Percentiles rank a stretch among this genome's conserved stretches.
Conservation (phyloP, 1,140 invertebrate species). For the Spodoptera frugiperda region DNA sequence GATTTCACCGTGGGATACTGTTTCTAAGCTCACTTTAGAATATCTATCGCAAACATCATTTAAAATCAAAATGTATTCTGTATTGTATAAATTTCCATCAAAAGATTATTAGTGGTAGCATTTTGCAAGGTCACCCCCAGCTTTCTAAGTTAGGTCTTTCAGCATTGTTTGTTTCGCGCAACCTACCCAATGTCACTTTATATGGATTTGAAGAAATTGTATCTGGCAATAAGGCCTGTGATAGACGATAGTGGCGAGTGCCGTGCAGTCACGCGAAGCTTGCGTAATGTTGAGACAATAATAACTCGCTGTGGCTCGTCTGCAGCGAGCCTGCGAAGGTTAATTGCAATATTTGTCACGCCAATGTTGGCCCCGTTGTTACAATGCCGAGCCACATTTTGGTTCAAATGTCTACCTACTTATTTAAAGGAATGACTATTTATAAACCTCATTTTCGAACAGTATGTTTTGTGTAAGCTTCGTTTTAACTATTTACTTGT, state of each 20-base stretch:
- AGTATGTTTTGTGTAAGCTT: too few relatives aligned
- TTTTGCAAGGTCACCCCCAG: not conserved
- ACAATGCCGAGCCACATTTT: too few relatives aligned
- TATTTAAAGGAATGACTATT: too few relatives aligned
- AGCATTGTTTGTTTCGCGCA: not conserved
- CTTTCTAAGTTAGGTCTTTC: not conserved
- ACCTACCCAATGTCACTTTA: not conserved
- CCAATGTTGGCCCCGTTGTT: not conserved
- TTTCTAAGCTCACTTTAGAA: not conserved
- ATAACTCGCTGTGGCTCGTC: constrained; percentile 18
- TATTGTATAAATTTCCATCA: not conserved
- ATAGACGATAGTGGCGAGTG: constrained; percentile 18
- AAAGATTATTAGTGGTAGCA: not conserved
- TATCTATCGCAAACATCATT: not conserved
- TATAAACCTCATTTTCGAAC: too few relatives aligned
- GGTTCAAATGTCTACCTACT: too few relatives aligned
- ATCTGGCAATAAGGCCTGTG: not conserved
- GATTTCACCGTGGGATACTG: not conserved
- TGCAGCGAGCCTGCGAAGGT: not conserved
- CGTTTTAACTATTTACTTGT: too few relatives aligned
- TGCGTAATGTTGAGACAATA: constrained; percentile 6
- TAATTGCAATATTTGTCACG: not conserved
- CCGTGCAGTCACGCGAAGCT: constrained; percentile 19
- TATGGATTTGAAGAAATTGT: constrained; percentile 12
- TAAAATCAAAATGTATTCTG: not conserved